These are phyloP conservation scores for Notechis scutatus DNA, from an alignment of 2,113 vertebrate genomes.

Conservation along the genomic window DNA sequence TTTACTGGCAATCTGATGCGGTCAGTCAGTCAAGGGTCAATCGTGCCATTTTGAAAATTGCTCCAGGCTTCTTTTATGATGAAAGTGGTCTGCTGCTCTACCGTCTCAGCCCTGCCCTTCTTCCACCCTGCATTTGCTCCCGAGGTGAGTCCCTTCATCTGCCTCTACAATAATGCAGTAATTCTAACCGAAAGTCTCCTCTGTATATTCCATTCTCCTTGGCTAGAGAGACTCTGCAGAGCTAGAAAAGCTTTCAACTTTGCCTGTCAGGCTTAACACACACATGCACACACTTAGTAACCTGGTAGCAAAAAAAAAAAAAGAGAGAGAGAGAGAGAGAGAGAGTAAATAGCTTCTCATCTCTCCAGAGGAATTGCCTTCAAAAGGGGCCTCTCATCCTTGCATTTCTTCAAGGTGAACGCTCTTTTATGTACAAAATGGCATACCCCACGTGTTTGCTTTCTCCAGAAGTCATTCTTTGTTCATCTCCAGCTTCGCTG, in stretches of 20 bases:
- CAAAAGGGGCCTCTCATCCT: slow-evolving; percentile 15
- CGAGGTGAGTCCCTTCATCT: neutral
- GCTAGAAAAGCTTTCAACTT: slow-evolving; percentile 16
- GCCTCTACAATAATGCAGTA: neutral
- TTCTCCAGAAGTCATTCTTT: neutral
- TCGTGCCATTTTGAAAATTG: slow-evolving; percentile 32
- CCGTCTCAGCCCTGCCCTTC: neutral
- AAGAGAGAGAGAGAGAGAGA: neutral
- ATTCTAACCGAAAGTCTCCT: slow-evolving; percentile 9
- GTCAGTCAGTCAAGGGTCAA: slow-evolving; percentile 31
- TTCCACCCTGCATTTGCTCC: slow-evolving; percentile 1
- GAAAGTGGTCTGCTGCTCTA: slow-evolving; percentile 3
- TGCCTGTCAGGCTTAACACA: slow-evolving; percentile 11
- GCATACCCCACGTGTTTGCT: neutral
- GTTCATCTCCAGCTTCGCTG: neutral
- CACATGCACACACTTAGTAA: neutral
- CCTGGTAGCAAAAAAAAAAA: neutral
- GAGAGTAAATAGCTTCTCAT: neutral
- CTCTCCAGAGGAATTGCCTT: slow-evolving; percentile 20
- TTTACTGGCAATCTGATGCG: slow-evolving; percentile 15
- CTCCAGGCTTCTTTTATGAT: slow-evolving; percentile 30
- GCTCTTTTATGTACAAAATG: slow-evolving; percentile 29
- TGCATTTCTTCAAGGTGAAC: slow-evolving; percentile 24
- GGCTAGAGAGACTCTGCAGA: neutral
- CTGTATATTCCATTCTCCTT: slow-evolving; percentile 7